phyloP scores from a whole-genome alignment of 1,140 invertebrate genomes.

The Leptestheria dahalacensis region DNA sequence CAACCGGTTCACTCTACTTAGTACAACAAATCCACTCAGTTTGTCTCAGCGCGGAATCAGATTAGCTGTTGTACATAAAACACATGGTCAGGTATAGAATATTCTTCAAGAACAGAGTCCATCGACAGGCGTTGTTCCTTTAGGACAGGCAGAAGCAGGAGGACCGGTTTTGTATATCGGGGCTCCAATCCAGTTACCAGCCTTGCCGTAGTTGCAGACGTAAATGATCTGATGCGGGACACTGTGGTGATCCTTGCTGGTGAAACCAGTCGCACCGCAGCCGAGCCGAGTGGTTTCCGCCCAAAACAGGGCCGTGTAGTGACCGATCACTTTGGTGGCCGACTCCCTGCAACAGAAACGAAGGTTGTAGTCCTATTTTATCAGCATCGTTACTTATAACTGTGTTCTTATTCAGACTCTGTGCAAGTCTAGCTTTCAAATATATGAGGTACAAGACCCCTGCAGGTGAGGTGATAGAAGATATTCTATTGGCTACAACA shows the following conservation, averaged over 20 bases:
- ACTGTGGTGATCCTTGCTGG: not conserved
- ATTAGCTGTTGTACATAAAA: no score
- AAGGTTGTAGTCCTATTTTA: no score
- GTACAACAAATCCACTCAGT: no score
- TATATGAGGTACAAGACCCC: no score
- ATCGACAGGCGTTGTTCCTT: conserved; percentile 6
- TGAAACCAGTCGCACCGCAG: not conserved
- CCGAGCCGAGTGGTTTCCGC: conserved; percentile 4
- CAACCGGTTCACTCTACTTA: no score
- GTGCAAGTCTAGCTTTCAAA: no score
- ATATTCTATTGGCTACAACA: not conserved
- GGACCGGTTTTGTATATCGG: conserved; percentile 14
- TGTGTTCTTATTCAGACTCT: not conserved
- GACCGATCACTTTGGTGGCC: conserved; percentile 1
- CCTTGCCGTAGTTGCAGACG: conserved; percentile 22
- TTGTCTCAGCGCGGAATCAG: no score
- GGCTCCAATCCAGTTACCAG: conserved; percentile 18
- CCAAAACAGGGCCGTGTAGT: conserved; percentile 11
- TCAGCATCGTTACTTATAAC: no score
- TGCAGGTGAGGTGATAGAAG: not conserved
- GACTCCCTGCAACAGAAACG: not conserved
- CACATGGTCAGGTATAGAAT: no score
- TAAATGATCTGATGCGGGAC: conserved; percentile 9
- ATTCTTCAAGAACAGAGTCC: conserved; percentile 11
- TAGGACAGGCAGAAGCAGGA: conserved; percentile 16